These are phyloP conservation scores for Drosophila robusta DNA, from an alignment of 2,888 invertebrate species.

Conservation along the genomic window DNA sequence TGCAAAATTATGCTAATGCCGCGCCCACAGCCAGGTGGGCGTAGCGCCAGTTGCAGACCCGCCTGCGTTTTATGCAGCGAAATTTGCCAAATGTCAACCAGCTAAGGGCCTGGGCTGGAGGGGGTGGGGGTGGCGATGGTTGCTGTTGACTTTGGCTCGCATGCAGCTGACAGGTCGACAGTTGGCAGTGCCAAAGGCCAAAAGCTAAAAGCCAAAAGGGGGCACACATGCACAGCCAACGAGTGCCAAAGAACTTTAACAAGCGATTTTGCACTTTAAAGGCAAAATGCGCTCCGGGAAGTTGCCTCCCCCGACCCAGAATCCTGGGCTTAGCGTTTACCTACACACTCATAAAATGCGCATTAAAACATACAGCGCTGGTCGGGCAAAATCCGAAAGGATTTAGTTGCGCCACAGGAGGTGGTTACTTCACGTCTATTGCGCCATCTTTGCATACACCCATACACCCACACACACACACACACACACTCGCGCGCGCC, in stretches of 20 bases:
- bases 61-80: slow-evolving; percentile 64
- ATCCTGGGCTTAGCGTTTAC: slow-evolving; percentile 49
- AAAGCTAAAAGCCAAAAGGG: slow-evolving; percentile 1
- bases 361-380: slow-evolving; percentile 75
- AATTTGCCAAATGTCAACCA: slow-evolving; percentile 75
- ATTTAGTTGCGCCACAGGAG: slow-evolving; percentile 80
- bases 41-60: slow-evolving; percentile 20
- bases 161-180: slow-evolving; percentile 56
- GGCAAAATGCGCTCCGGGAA: slow-evolving; percentile 3
- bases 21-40: slow-evolving; percentile 38
- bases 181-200: slow-evolving; percentile 32
- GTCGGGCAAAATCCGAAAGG: slow-evolving; percentile 75
- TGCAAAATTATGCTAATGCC: slow-evolving; percentile 80
- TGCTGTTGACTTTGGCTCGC: slow-evolving; percentile 48
- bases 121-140: background rate
- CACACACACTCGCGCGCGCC: slow-evolving; percentile 18
- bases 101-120: background rate
- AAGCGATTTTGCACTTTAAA: slow-evolving; percentile 71
- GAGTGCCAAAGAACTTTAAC: slow-evolving; percentile 68
- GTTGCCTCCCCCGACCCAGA: background rate
- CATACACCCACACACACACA: slow-evolving; percentile 17
- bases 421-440: slow-evolving; percentile 78
- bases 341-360: slow-evolving; percentile 78
- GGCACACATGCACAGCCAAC: slow-evolving; percentile 32
- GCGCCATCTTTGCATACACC: slow-evolving; percentile 77